Percentiles rank a stretch among this genome's conserved stretches.
phyloP scores from a whole-genome alignment of 2,113 vertebrate species.

The Oryzias celebensis region DNA sequence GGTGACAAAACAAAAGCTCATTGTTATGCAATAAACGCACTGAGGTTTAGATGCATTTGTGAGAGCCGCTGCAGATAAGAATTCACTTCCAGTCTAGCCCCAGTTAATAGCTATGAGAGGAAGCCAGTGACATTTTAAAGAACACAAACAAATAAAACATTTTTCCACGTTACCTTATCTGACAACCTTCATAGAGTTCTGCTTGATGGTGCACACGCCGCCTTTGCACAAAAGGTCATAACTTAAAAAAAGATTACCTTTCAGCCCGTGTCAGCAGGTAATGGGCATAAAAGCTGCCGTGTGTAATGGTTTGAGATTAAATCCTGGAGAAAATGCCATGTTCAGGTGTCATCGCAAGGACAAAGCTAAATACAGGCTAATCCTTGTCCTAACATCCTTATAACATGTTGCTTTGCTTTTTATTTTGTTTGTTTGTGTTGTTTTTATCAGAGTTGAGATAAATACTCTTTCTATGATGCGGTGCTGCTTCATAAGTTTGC shows the following conservation, averaged over 20 bases:
- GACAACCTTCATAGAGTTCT: conserved; percentile 41
- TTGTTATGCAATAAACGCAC: conserved; percentile 62
- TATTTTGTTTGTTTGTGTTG: background rate
- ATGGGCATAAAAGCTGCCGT: conserved; percentile 9
- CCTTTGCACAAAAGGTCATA: conserved; percentile 53
- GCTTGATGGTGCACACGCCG: conserved; percentile 9
- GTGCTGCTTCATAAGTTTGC: background rate
- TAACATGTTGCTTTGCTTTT: background rate
- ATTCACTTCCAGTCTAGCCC: conserved; percentile 46
- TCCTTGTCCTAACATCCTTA: background rate
- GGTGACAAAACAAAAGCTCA: conserved; percentile 32
- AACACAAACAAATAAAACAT: conserved; percentile 61
- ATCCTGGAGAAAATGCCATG: conserved; percentile 5
- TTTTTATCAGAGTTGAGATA: background rate
- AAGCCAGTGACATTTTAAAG: conserved; percentile 65
- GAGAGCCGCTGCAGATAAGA: conserved; percentile 52
- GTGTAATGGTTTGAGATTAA: conserved; percentile 13
- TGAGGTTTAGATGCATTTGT: conserved; percentile 50
- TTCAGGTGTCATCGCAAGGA: conserved; percentile 4
- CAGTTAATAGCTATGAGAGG: conserved; percentile 49
- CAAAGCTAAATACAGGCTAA: background rate
- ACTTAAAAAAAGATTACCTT: conserved; percentile 8
- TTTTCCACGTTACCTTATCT: conserved; percentile 23
- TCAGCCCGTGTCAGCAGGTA: conserved; percentile 12
- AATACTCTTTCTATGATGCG: no score